A percentile compares a stretch with the other conserved stretches of the same genome.
Evolutionary conservation across 2,888 invertebrate species (phyloP).

Genomic region (Andrena fulva): DNA sequence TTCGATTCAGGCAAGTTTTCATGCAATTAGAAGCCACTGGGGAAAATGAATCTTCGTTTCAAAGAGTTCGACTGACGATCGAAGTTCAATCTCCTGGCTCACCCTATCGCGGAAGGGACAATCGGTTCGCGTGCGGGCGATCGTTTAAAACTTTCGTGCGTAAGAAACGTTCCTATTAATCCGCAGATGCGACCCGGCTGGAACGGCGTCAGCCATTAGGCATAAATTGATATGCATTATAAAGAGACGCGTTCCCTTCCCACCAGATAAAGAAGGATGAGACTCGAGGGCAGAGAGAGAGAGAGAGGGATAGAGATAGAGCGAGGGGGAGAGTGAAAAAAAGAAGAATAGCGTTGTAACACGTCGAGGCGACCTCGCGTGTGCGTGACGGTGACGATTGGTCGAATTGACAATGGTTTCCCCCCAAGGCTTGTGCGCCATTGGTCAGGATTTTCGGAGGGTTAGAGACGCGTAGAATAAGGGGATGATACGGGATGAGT

Average conservation of each 20-base stretch:
- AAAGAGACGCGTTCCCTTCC: slow-evolving; percentile 65
- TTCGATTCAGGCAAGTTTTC: too few species aligned
- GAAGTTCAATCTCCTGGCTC: background rate
- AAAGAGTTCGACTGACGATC: background rate
- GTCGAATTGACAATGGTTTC: slow-evolving; percentile 82
- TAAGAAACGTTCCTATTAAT: slow-evolving; percentile 59
- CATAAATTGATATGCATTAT: slow-evolving; percentile 81
- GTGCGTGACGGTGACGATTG: slow-evolving; percentile 78
- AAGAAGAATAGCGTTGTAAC: slow-evolving; percentile 63
- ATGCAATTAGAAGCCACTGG: too few species aligned
- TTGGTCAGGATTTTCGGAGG: slow-evolving; percentile 80
- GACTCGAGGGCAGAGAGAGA: slow-evolving; percentile 15
- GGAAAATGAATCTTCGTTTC: too few species aligned
- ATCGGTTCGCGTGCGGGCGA: slow-evolving; percentile 16
- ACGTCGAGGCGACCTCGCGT: slow-evolving; percentile 64
- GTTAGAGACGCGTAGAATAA: slow-evolving; percentile 75
- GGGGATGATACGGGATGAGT: slow-evolving; percentile 83
- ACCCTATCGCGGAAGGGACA: background rate
- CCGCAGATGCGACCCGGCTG: slow-evolving; percentile 70
- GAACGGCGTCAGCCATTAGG: slow-evolving; percentile 77
- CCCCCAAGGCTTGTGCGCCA: slow-evolving; percentile 76
- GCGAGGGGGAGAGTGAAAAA: slow-evolving; percentile 15
- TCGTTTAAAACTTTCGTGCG: slow-evolving; percentile 37
- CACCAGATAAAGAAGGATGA: slow-evolving; percentile 38
- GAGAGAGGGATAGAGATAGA: background rate